Conservation (phyloP, 2,113 vertebrate species). For the Aegotheles bennettii region DNA sequence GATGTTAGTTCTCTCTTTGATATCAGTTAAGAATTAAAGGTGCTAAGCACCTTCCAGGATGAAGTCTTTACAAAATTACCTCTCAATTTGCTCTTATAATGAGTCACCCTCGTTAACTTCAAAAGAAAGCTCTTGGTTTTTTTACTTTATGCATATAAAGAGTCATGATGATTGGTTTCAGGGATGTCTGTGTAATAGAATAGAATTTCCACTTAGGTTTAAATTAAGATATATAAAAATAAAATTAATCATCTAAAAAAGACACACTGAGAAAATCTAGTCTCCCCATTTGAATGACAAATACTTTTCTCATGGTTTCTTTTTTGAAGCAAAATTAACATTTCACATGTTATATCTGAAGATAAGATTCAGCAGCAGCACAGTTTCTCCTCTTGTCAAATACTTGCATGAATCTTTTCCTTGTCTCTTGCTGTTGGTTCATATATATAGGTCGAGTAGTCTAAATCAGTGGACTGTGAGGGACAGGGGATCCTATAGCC, state of each 20-base stretch:
- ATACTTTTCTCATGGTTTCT: neutral
- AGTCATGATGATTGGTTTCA: neutral
- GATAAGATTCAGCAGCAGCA: neutral
- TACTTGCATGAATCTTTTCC: neutral
- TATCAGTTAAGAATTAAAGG: neutral
- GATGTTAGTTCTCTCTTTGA: neutral
- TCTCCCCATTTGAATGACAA: neutral
- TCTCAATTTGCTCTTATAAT: neutral
- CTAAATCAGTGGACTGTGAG: neutral
- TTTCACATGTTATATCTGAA: neutral
- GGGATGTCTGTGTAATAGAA: neutral
- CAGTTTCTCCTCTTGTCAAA: neutral
- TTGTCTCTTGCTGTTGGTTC: neutral
- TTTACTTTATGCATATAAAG: neutral
- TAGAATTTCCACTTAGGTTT: neutral
- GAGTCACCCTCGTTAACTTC: neutral
- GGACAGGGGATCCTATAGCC: neutral
- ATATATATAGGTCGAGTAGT: accelerated
- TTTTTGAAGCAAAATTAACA: neutral
- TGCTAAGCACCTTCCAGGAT: neutral
- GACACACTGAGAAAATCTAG: neutral
- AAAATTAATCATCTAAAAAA: neutral
- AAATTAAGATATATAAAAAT: neutral
- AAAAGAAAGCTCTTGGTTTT: neutral
- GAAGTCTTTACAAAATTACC: neutral